Evolutionary conservation across 2,797 vertebrate species (phyloP).

Genomic region (Petrocephalus sullivani): DNA sequence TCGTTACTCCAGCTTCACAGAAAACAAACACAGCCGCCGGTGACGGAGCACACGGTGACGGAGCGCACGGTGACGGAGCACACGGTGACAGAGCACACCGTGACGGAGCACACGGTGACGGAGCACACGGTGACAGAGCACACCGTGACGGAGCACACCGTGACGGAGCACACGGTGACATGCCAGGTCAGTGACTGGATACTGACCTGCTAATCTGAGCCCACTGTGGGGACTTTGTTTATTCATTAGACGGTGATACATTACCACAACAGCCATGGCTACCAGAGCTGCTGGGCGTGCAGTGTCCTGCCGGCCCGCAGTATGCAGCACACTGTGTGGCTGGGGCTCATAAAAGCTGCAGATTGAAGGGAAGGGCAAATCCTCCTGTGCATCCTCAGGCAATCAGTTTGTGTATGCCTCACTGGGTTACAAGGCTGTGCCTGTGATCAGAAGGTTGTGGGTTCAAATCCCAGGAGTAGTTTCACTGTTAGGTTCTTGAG

Average conservation of each 20-base stretch:
- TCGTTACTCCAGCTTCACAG: background rate
- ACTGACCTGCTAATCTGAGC: conserved; percentile 39
- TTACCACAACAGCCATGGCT: background rate
- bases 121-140: no score
- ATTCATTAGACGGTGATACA: conserved; percentile 19
- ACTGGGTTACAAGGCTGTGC: background rate
- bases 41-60: conserved; percentile 22
- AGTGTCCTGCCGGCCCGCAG: background rate
- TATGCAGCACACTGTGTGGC: background rate
- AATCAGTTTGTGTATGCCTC: background rate
- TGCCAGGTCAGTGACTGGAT: conserved; percentile 29
- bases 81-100: conserved; percentile 25
- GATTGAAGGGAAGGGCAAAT: background rate
- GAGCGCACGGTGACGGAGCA: conserved; percentile 18
- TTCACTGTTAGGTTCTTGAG: background rate
- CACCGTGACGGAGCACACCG: conserved; percentile 20
- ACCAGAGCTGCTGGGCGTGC: background rate
- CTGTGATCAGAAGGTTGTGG: background rate
- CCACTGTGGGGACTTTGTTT: conserved; percentile 40
- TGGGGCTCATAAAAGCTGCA: background rate
- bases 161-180: conserved; percentile 22
- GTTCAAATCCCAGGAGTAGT: background rate
- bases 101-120: conserved; percentile 23
- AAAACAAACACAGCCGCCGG: conserved; percentile 18
- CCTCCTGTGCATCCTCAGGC: background rate